Percentiles rank a stretch among this genome's conserved stretches.
phyloP scores from a whole-genome alignment of 2,113 vertebrate genomes.

The Apeltes quadracus region DNA sequence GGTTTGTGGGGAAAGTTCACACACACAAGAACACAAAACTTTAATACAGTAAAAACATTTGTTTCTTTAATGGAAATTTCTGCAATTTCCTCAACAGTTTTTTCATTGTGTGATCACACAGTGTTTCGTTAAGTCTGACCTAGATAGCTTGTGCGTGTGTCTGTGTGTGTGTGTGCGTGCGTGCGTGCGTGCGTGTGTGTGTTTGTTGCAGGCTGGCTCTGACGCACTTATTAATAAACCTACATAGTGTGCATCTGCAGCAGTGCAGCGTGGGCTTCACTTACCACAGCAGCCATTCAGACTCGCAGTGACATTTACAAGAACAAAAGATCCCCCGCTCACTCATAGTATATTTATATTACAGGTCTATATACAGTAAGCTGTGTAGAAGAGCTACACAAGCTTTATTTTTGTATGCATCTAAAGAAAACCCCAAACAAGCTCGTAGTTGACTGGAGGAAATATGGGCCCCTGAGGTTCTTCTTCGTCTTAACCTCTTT shows the following conservation, averaged over 20 bases:
- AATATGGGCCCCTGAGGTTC: too few relatives aligned
- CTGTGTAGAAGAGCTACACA: too few relatives aligned
- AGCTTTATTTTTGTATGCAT: neutral
- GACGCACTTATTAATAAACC: conserved; percentile 51
- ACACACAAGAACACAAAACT: neutral
- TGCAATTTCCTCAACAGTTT: neutral
- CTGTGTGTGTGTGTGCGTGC: conserved; percentile 3
- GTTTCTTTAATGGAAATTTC: neutral
- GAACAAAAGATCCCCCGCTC: too few relatives aligned
- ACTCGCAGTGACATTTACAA: neutral
- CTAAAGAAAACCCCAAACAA: too few relatives aligned
- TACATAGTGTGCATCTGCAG: conserved; percentile 49
- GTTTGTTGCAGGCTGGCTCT: conserved; percentile 11
- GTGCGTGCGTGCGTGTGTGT: neutral
- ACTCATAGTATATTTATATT: neutral
- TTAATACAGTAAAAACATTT: too few relatives aligned
- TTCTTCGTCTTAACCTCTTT: conserved; percentile 16
- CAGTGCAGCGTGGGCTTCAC: conserved; percentile 31
- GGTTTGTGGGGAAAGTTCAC: neutral
- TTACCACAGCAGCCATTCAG: neutral
- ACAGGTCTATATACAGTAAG: too few relatives aligned
- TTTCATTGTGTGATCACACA: neutral
- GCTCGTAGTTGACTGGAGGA: neutral
- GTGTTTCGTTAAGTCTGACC: neutral
- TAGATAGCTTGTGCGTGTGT: neutral